Conservation (phyloP, 2,113 vertebrate species). For the Hippocampus guttulatus region DNA sequence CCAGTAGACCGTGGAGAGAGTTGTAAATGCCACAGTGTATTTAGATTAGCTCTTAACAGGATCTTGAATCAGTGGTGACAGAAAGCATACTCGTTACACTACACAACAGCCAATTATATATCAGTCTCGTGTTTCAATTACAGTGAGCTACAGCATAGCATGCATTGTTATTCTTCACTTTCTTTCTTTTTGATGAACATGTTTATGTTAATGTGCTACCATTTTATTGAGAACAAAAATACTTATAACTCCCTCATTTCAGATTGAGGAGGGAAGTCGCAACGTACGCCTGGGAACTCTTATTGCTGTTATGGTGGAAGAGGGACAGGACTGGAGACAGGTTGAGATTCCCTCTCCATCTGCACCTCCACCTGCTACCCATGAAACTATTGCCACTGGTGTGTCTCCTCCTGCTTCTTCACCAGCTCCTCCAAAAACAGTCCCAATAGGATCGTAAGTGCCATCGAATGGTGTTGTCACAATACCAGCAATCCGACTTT, state of each 20-base stretch:
- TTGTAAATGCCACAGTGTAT: constrained; percentile 16
- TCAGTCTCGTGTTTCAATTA: constrained; percentile 2
- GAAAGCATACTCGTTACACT: constrained; percentile 17
- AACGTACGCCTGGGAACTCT: constrained; percentile 82
- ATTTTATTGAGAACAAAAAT: background rate
- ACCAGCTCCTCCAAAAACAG: constrained; percentile 34
- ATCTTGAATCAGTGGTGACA: constrained; percentile 45
- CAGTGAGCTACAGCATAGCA: background rate
- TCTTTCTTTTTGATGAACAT: background rate
- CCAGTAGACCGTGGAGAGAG: constrained; percentile 15
- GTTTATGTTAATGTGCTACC: background rate
- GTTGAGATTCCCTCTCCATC: constrained; percentile 79
- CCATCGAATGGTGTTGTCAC: background rate
- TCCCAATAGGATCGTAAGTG: constrained; percentile 61
- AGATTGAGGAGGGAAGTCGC: constrained; percentile 89
- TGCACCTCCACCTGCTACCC: constrained; percentile 40
- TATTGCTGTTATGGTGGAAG: constrained; percentile 89
- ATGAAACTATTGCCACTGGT: constrained; percentile 23
- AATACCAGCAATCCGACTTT: no score
- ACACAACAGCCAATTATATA: background rate
- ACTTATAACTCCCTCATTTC: constrained; percentile 11
- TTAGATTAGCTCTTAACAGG: constrained; percentile 33
- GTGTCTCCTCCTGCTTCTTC: constrained; percentile 40
- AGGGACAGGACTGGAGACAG: constrained; percentile 91
- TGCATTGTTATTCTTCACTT: background rate